These are phyloP conservation scores for Hofmannophila pseudospretella DNA, from an alignment of 2,888 invertebrate genomes.

Conservation along the genomic window DNA sequence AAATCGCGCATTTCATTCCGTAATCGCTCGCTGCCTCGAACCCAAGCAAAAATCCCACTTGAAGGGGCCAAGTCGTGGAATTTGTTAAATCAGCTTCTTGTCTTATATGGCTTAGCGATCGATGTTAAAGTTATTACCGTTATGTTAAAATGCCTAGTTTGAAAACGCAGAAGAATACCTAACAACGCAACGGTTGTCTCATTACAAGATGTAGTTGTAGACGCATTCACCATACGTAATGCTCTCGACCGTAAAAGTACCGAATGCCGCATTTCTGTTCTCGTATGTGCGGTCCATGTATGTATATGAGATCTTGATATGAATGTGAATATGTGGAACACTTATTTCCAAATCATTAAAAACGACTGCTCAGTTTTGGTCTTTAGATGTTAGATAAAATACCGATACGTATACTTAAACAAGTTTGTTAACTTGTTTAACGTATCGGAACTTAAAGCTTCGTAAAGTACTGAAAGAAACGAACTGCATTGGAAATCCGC, in stretches of 20 bases:
- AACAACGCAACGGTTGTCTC: conserved; percentile 13
- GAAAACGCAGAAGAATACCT: conserved; percentile 10
- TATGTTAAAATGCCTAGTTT: conserved; percentile 13
- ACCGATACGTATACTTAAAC: too few species aligned
- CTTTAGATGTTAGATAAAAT: background rate
- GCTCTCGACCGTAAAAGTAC: conserved; percentile 14
- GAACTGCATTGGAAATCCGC: background rate
- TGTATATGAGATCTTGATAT: background rate
- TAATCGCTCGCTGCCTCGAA: conserved; percentile 28
- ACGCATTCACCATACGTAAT: conserved; percentile 16
- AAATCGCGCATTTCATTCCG: conserved; percentile 48
- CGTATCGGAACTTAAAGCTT: background rate
- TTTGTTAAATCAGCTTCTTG: conserved; percentile 24
- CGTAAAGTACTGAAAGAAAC: background rate
- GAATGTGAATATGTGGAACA: background rate
- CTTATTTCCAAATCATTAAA: background rate
- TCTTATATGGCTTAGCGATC: conserved; percentile 10
- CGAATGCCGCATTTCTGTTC: conserved; percentile 9
- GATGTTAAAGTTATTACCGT: conserved; percentile 11
- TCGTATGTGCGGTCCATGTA: conserved; percentile 3
- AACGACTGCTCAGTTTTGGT: background rate
- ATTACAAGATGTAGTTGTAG: conserved; percentile 14
- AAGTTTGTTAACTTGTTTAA: background rate
- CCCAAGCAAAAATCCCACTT: conserved; percentile 28
- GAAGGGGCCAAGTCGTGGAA: conserved; percentile 34